These are phyloP conservation scores for Brienomyrus brachyistius DNA, from an alignment of 2,113 vertebrate species.

Conservation along the genomic window DNA sequence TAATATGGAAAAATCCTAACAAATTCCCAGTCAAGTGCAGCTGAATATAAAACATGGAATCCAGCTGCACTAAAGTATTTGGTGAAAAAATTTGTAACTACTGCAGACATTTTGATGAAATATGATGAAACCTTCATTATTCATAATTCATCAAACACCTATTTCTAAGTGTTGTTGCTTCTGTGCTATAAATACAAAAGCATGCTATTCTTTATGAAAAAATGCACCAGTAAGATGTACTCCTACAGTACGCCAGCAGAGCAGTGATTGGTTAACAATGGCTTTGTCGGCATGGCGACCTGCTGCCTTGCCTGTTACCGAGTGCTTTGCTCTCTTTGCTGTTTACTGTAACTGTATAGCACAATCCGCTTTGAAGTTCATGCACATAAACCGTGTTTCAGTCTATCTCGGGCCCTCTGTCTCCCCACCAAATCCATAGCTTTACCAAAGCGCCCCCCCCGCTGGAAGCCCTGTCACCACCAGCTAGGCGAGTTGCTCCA, in stretches of 20 bases:
- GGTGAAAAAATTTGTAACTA: not conserved
- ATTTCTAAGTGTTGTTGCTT: not conserved
- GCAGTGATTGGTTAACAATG: not conserved
- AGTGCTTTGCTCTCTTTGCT: not conserved
- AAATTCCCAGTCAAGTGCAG: not conserved
- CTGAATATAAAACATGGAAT: not conserved
- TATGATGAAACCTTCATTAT: not conserved
- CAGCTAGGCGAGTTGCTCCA: not conserved
- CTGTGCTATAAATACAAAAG: not conserved
- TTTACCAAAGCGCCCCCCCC: not conserved
- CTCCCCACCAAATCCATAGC: not conserved
- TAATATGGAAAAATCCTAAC: not conserved
- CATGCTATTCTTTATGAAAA: not conserved
- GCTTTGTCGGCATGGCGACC: not conserved
- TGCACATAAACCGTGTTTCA: not conserved
- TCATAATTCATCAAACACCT: not conserved
- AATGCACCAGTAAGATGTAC: not conserved
- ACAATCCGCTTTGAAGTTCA: not conserved
- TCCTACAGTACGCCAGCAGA: not conserved
- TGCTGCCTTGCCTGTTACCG: not conserved
- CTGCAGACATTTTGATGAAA: not conserved
- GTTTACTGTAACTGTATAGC: not conserved
- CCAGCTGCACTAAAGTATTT: not conserved
- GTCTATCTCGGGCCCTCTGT: not conserved
- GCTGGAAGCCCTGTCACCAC: not conserved